Evolutionary conservation across 2,113 vertebrate genomes (phyloP), one percentile per base, ranked within the genome.

Genomic region (Junco hyemalis): DNA sequence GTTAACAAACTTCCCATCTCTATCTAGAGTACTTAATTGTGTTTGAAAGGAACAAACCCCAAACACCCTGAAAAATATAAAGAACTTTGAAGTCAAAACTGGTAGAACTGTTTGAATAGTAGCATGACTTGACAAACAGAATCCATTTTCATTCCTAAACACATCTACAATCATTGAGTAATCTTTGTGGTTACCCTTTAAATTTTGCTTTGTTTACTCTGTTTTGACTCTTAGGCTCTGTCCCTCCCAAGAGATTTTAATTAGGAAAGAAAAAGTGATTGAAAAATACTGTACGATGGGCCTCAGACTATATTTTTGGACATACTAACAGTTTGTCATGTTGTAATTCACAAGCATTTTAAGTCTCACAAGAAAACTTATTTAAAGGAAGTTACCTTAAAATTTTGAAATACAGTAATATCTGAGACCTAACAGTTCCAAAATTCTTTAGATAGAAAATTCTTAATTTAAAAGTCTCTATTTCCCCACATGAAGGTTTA

Each of bases 211-310:
- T 3, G 1, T 26, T 80, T 76, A n/a, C 20, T 81, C 36, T 73
- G 18, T 23, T 83, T 81, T 45, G 33, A 56, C 23, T 47, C 38
- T 71, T 40, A 80, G 16, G 1, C 45, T 64, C 48, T 42, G 5
- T 63, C 24, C 12, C 2, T 35, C 25, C 33, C 36, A 15, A 35
- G 1, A 51, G 23, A 20, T 61, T 70, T 78, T 47, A 69, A 70
- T 47, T 33, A 57, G 29, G 47, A 93, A 82, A 47, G 18, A 64
- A 73, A 78, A 60, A 47, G 18, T 25, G 5, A 57, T n/a, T 19
- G 25, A 59, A 9, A 13, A 57, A 81, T 73, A 40, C 7, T 22
- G 22, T 14, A 36, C 0, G 0, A 31, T 10, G 3, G 47, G 6
- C 9, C 20, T 79, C 35, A 50, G 69, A 44, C 6, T 35, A 2